Evolutionary conservation across 64 coral and sea anemone species (phyloP).

Genomic region (Actinia tenebrosa): DNA sequence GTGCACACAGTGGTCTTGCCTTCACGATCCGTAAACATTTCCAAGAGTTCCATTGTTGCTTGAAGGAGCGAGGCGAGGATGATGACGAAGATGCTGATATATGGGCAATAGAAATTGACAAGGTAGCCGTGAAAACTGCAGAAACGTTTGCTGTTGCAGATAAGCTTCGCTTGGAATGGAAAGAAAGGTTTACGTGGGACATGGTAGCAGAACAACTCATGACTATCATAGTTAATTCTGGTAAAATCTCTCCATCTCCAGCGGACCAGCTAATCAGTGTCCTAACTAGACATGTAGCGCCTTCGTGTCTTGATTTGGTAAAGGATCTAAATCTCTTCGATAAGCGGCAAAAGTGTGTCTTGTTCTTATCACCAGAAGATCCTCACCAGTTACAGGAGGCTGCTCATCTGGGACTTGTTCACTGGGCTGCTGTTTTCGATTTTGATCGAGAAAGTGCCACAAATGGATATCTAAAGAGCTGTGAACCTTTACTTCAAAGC

Average conservation of each 20-base stretch:
- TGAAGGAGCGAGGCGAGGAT: not conserved
- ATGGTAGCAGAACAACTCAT: constrained; percentile 11
- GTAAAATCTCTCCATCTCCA: not conserved
- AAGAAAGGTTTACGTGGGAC: constrained; percentile 47
- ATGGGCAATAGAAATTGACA: constrained; percentile 52
- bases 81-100: constrained; percentile 16
- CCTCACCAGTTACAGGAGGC: not conserved
- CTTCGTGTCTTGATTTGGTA: constrained; percentile 3
- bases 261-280: not conserved
- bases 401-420: constrained; percentile 21
- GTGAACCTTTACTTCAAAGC: constrained; percentile 38
- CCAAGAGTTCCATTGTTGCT: constrained; percentile 28
- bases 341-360: constrained; percentile 36
- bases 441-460: constrained; percentile 47
- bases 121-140: constrained; percentile 21
- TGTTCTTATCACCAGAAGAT: constrained; percentile 66
- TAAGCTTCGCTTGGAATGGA: constrained; percentile 41
- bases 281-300: not conserved
- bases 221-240: constrained; percentile 26
- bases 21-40: constrained; percentile 25
- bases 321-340: constrained; percentile 31
- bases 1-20: constrained; percentile 39
- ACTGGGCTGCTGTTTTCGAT: constrained; percentile 69
- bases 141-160: constrained; percentile 28
- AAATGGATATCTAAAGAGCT: constrained; percentile 39